phyloP scores from a whole-genome alignment of 1,140 invertebrate genomes.

The Aplysia californica region DNA sequence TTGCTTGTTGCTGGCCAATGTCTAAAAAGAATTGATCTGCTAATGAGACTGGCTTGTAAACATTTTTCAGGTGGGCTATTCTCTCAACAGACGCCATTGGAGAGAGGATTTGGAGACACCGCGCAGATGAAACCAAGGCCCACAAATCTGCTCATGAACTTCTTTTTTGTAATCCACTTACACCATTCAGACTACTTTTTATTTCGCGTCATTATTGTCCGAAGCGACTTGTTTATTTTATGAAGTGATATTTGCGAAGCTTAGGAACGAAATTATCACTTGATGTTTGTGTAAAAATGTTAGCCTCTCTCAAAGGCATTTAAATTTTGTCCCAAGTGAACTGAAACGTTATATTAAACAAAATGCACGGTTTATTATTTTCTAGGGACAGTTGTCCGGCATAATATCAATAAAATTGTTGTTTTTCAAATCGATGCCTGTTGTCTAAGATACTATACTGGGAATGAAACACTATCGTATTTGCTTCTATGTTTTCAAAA shows the following conservation, averaged over 20 bases:
- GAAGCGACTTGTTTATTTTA: not conserved
- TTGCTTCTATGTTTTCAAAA: not conserved
- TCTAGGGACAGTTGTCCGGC: not conserved
- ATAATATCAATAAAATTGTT: not conserved
- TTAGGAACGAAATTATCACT: no score
- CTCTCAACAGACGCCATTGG: no score
- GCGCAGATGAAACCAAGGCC: not conserved
- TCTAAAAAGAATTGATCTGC: no score
- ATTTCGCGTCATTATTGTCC: not conserved
- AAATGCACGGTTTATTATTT: not conserved
- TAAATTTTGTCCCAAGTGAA: not conserved
- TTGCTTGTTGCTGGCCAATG: no score
- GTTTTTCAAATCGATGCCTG: not conserved
- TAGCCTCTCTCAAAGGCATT: not conserved
- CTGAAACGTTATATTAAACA: not conserved
- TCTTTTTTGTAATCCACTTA: not conserved
- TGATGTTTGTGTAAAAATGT: no score
- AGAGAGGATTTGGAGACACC: no score
- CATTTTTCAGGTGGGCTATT: no score
- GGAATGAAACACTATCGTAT: not conserved
- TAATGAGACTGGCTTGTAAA: no score
- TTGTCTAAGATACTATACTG: not conserved
- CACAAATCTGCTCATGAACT: not conserved
- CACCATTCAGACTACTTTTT: not conserved
- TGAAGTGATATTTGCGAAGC: no score